Evolutionary conservation across 2,113 vertebrate species (phyloP), one percentile per base, ranked within the genome.

Genomic region (Eolophus roseicapilla): DNA sequence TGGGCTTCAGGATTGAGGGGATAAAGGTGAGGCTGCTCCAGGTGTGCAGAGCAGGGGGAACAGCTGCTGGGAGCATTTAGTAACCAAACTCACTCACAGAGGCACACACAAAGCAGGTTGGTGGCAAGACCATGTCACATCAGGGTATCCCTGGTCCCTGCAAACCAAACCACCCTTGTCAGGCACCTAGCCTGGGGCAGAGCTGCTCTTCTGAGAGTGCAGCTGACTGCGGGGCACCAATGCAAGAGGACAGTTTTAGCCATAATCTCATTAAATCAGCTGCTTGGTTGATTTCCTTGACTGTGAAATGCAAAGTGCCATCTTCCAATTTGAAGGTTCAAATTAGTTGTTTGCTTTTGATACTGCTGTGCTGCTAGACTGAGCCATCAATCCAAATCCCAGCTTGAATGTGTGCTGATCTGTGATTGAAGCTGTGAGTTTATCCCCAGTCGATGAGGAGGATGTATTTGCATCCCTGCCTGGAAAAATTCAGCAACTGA

Each of bases 1-100:
- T 99, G 21, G 99, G 99, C 69, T 99, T 99, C 95, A 98, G 99
- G 88, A 99, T 99, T 2, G 99, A 99, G 92, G 99, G 99, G 86
- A 99, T 99, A 97, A 99, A 99, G 99, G 99, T 99, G 93, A 96
- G 95, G 29, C 23, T 91, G 43, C 64, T 77, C 8, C 6, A 8
- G 14, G 11, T 27, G 20, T 31, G 49, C n/a, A 33, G 37, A 19
- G 37, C 35, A 13, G 47, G 14, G 33, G 39, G 2, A 35, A 7
- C 10, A 7, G 37, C 76, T 67, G 43, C 52, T 70, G 57, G 31
- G 19, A 49, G 16, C 1, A 1, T 76, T 86, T 1, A 0, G 29
- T 18, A 59, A 27, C 73, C 52, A 60, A 6, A 41, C 39, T 27
- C 14, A 9, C 17, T 43, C 41, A 7, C 29, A 20, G 29, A 43